Base-by-base conservation (phyloP, 2,888 invertebrate species). In the Phengaris arion region DNA sequence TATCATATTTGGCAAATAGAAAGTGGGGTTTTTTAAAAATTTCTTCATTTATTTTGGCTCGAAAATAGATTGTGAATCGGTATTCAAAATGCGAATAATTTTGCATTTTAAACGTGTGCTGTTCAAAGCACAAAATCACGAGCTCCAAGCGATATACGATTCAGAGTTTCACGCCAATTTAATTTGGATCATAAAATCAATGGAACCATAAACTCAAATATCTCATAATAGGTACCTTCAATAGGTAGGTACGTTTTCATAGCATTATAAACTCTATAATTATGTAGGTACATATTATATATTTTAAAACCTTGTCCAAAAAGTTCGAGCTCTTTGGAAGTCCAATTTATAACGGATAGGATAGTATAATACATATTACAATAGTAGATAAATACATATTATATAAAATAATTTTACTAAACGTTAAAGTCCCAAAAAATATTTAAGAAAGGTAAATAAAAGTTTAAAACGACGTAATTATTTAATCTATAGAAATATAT, bases 11-110 rank as follows among this genome's bases (percentile, higher is more conserved):
- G 22, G 12, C 64, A 64, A 64, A 64, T 64, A 35, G 35, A 64
- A 64, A 35, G 35, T 35, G 35, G 64, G 64, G 35, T 64, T 64
- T 64, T 64, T 64, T 35, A 35, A 64, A 64, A 64, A 64, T 12
- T 64, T 35, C 22, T 64, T 64, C 12, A 64, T 64, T 64, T 12
- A 35, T 64, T 64, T 64, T 35, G 35, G 10, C 22, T 59, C 10
- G 59, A 22, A 22, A 35, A 64, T 64, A 64, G 22, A 22, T 22
- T 22, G 22, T 64, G 59, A 64, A 64, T 64, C 59, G 59, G 64
- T 64, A 35, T 64, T 64, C 64, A 35, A 64, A 64, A 64, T 35
- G 12, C 64, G 35, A 64, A 35, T 12, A 12, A 12, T 35, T 64
- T 64, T 64, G 64, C 35, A 64, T 64, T 64, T 12, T 64, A 35